Conservation (phyloP, 2,797 vertebrate species). For the Pachyuromys duprasi region DNA sequence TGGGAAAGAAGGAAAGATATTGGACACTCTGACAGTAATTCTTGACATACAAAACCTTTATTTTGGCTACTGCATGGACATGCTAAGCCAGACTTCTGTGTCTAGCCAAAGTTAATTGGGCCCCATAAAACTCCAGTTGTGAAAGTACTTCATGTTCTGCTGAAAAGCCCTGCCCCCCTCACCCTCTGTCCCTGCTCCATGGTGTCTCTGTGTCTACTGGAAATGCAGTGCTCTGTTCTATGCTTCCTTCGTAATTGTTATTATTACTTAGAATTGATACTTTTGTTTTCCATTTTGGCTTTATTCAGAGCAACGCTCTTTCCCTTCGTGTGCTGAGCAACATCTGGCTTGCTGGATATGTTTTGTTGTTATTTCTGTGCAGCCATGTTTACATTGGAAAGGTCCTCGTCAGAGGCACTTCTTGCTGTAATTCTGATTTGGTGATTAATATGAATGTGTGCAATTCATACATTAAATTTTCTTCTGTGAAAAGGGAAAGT, state of each 20-base stretch:
- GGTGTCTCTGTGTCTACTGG: neutral
- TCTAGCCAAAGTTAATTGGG: constrained; percentile 77
- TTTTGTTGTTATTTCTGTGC: neutral
- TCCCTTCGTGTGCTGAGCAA: neutral
- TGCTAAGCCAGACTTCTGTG: constrained; percentile 66
- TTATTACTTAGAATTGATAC: constrained; percentile 3
- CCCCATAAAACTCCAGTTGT: constrained; percentile 64
- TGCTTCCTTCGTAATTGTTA: constrained; percentile 22
- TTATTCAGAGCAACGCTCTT: neutral
- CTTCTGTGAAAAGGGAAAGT: neutral
- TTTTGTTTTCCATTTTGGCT: constrained; percentile 24
- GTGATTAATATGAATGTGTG: neutral
- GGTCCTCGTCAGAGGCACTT: neutral
- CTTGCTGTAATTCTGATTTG: neutral
- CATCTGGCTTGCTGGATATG: neutral
- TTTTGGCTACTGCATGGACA: constrained; percentile 42
- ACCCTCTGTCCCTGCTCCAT: neutral
- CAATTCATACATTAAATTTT: neutral
- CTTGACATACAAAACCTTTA: constrained; percentile 74
- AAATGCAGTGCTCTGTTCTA: neutral
- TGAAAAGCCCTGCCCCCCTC: neutral
- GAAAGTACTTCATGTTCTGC: constrained; percentile 62
- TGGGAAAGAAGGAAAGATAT: constrained; percentile 64
- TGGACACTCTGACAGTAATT: constrained; percentile 65
- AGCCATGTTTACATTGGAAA: neutral